Percentiles rank a stretch among this genome's conserved stretches.
These are phyloP conservation scores for Dynastes tityus DNA, from an alignment of 2,888 invertebrate species.

Conservation along the genomic window DNA sequence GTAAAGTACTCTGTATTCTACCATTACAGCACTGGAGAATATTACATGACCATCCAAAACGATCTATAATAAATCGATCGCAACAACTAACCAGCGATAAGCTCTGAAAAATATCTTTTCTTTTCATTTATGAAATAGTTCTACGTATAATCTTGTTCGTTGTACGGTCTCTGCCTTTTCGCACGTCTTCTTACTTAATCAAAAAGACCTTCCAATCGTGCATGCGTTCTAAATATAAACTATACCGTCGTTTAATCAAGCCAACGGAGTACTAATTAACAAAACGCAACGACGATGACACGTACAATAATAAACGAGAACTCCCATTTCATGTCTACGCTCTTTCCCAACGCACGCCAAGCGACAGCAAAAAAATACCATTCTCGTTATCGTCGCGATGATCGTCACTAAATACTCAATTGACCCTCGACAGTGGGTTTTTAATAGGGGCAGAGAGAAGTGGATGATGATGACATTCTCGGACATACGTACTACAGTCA, in stretches of 20 bases:
- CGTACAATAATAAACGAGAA: conserved; percentile 27
- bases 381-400: conserved; percentile 22
- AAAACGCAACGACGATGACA: conserved; percentile 36
- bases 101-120: too few species aligned
- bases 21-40: too few species aligned
- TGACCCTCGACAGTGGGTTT: conserved; percentile 22
- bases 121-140: too few species aligned
- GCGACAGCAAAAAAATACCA: conserved; percentile 10
- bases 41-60: too few species aligned
- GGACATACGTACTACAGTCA: not conserved
- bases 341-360: conserved; percentile 4
- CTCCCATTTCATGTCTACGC: conserved; percentile 13
- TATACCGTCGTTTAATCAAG: conserved; percentile 10
- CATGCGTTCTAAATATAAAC: conserved; percentile 33
- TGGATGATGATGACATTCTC: conserved; percentile 15
- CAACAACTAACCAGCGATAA: too few species aligned
- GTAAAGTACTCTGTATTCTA: too few species aligned
- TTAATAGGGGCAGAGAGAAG: not conserved
- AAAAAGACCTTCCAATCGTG: not conserved
- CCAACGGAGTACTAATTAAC: conserved; percentile 26
- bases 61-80: too few species aligned
- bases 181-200: not conserved
- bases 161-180: not conserved
- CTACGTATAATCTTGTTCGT: too few species aligned
- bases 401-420: conserved; percentile 33